phyloP scores from a whole-genome alignment of 2,888 invertebrate species.

The Oligia strigilis region DNA sequence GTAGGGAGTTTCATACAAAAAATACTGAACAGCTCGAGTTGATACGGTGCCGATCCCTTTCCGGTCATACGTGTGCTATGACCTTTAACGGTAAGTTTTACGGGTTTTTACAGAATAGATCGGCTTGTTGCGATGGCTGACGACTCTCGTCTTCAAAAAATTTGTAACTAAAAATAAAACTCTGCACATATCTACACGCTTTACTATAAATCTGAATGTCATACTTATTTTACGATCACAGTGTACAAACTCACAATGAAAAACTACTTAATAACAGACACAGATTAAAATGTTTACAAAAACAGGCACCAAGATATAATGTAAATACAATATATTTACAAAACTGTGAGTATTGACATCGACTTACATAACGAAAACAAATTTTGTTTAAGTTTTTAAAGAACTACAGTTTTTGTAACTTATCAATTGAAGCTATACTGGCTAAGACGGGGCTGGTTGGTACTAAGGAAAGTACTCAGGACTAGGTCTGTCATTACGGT shows the following conservation, averaged over 20 bases:
- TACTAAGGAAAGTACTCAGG: not conserved
- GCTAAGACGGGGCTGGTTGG: not conserved
- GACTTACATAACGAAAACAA: conserved; percentile 26
- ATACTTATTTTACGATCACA: conserved; percentile 56
- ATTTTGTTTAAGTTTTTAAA: conserved; percentile 29
- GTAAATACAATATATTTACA: conserved; percentile 65
- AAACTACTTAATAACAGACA: conserved; percentile 44
- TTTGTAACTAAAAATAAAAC: conserved; percentile 50
- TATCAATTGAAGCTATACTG: conserved; percentile 11
- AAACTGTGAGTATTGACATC: conserved; percentile 40
- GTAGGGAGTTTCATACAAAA: no score
- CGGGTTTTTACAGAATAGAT: no score
- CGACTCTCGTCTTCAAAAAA: not conserved
- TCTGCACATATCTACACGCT: conserved; percentile 47
- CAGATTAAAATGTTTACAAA: conserved; percentile 62
- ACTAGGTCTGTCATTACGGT: not conserved
- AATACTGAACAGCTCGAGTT: no score
- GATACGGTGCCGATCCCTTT: no score
- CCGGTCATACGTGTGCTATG: no score
- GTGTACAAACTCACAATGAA: conserved; percentile 47
- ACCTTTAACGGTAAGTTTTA: no score
- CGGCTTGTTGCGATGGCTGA: no score
- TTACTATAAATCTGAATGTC: conserved; percentile 59
- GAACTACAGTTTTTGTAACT: conserved; percentile 24
- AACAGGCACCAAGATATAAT: conserved; percentile 49